phyloP scores from a whole-genome alignment of 92 coral and sea anemone genomes.

The Parazoanthus darwini region DNA sequence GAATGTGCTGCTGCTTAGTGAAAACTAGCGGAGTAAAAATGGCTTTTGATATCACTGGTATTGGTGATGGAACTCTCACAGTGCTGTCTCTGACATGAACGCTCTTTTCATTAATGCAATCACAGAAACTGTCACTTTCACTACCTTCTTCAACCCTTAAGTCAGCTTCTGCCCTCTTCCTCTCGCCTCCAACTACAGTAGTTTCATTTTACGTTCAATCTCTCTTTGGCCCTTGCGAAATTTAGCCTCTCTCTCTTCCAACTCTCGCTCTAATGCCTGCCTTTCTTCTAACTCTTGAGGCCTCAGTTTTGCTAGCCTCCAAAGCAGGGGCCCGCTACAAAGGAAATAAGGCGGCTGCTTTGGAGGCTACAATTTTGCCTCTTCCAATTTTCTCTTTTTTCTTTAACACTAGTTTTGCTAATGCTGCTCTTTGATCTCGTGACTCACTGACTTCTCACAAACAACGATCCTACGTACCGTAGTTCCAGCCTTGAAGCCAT shows the following conservation, averaged over 20 bases:
- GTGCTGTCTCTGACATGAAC: conserved; percentile 15
- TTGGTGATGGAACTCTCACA: neutral
- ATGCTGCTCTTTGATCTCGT: neutral
- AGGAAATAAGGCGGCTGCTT: neutral
- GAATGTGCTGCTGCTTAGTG: conserved; percentile 9
- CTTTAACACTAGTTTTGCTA: neutral
- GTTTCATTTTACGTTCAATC: conserved; percentile 19
- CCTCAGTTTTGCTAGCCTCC: neutral
- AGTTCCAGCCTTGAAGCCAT: conserved; percentile 82
- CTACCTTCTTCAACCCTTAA: conserved; percentile 22
- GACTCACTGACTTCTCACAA: too few species aligned
- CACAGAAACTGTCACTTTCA: conserved; percentile 10
- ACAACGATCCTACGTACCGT: conserved; percentile 56
- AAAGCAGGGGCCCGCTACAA: too few species aligned
- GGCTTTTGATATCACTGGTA: neutral
- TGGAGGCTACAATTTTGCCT: neutral
- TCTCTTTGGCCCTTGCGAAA: conserved; percentile 13
- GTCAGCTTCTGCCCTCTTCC: conserved; percentile 12
- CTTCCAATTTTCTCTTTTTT: neutral
- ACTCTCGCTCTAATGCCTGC: conserved; percentile 12
- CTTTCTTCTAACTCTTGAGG: conserved; percentile 10
- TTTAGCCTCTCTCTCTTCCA: neutral
- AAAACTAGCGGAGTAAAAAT: conserved; percentile 3
- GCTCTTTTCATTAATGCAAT: neutral
- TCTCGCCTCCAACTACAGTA: conserved; percentile 17